Base-by-base conservation (phyloP, 1,140 invertebrate genomes). In the Ceratitis capitata region DNA sequence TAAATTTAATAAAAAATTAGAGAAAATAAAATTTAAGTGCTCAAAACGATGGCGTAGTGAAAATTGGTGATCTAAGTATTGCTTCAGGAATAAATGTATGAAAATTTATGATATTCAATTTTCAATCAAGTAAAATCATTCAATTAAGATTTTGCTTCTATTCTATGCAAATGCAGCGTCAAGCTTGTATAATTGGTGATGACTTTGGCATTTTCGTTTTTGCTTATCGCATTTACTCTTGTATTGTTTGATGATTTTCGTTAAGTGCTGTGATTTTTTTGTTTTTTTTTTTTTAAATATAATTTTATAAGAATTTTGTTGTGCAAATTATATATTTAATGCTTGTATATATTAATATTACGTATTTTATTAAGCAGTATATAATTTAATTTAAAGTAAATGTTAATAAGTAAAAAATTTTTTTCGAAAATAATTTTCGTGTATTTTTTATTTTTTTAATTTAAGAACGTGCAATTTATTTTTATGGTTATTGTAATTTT, bases 241-340 rank as follows among this genome's bases (percentile, higher is more conserved):
- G 1, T n/a, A n/a, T n/a, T n/a, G n/a, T n/a, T 78, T 78, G 69
- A 78, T 78, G 69, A 78, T 78, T 78, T 78, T 78, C 39, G 69
- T 78, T 1, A 45, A 78, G 69, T 78, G 69, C 69, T 78, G 69
- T 78, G 39, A 26, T 6, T n/a, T 74, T 19, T 69, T 9, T n/a
- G n/a, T n/a, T n/a, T n/a, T n/a, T n/a, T 9, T 5, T 19, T 19
- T 56, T 19, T 56, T 47, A 47, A 14, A 47, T 9, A 29, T 26
- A 29, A 26, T 58, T 29, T 58, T 35, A 32, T 69, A 23, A 16
- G 16, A 19, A 39, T 69, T 19, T 16, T 39, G 32, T 0, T 19
- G 26, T 64, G 58, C 26, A 64, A 64, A 64, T 14, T 64, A 35
- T 35, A 29, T 32, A 23, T 23, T 5, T 23, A 23, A n/a, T n/a